Base-by-base conservation (phyloP, 2,888 invertebrate genomes). In the Cheilosia variabilis region DNA sequence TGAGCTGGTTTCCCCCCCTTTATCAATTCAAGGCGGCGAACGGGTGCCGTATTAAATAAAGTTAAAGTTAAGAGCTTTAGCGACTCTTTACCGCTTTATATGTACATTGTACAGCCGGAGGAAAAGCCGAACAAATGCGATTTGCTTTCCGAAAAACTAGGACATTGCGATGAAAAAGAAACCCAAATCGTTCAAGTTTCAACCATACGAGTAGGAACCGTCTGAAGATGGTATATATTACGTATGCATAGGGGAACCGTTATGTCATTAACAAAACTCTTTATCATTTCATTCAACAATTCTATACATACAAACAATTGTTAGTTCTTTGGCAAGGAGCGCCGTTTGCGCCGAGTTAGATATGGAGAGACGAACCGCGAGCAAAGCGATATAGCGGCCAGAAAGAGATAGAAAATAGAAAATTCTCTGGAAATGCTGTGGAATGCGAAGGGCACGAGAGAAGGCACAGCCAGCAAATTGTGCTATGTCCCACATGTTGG, bases 401-500 rank as follows among this genome's bases (percentile, higher is more conserved):
- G 24, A 43, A 13, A 6, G 34, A 65, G 10, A 22, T 4, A 53
- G 24, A 9, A 41, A n/a, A 2, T 31, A 1, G 34, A 34, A 31
- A 50, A 7, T 17, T 22, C 19, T 52, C 50, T 17, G 34, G n/a
- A 63, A 45, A 47, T 4, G 45, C 13, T n/a, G 34, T 4, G 22
- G 17, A 52, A 24, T 15, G n/a, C 19, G 53, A 68, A 43, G 41
- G 27, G 66, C 53, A 43, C n/a, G 43, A 9, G 34, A 53, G 27
- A 41, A 53, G 22, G 27, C 41, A 68, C 13, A 41, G 24, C 31
- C 9, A 58, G 17, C 19, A 52, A 17, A 27, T 47, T 58, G 37
- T 41, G 34, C 50, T 50, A 75, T 75, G 50, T 41, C 65, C 47
- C 41, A 65, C 55, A 41, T 57, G 75, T 57, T 65, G 50, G 47